phyloP scores from a whole-genome alignment of 2,888 invertebrate species.

The Syrista parreyssii region DNA sequence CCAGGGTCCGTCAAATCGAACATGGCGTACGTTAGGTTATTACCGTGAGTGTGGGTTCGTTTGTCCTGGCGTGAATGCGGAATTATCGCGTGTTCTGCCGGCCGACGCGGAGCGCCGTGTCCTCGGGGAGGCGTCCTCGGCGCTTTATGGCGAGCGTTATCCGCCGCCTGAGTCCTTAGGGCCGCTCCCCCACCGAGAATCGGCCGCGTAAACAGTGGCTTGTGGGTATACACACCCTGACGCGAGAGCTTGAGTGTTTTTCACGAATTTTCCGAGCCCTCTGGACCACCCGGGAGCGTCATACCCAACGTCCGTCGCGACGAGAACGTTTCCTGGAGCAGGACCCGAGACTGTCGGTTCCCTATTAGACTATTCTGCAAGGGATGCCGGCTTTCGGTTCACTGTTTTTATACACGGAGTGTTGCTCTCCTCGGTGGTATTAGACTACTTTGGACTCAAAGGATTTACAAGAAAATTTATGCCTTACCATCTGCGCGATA shows the following conservation, averaged over 20 bases:
- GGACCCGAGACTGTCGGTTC: background rate
- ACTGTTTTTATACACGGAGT: conserved; percentile 47
- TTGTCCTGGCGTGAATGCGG: conserved; percentile 49
- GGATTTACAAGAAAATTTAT: background rate
- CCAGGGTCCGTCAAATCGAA: conserved; percentile 45
- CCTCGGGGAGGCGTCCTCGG: conserved; percentile 49
- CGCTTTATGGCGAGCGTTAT: conserved; percentile 35
- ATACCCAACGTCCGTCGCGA: background rate
- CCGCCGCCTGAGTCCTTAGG: conserved; percentile 27
- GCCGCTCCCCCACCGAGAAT: conserved; percentile 30
- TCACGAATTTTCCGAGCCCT: conserved; percentile 12
- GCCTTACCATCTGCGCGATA: background rate
- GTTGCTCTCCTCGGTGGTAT: conserved; percentile 29
- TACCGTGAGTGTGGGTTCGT: conserved; percentile 53
- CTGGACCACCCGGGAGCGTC: background rate
- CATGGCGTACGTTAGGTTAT: conserved; percentile 63
- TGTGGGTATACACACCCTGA: conserved; percentile 60
- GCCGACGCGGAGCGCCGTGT: conserved; percentile 54
- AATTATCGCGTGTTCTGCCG: conserved; percentile 47
- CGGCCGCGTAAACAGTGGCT: conserved; percentile 57
- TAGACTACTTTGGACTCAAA: background rate
- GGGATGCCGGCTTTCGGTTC: conserved; percentile 44
- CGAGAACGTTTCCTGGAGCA: background rate
- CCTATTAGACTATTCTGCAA: background rate
- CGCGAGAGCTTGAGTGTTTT: conserved; percentile 41